Percentiles rank a stretch among this genome's conserved stretches.
Conservation (phyloP, 2,113 vertebrate species). For the Telmatochromis sp. region DNA sequence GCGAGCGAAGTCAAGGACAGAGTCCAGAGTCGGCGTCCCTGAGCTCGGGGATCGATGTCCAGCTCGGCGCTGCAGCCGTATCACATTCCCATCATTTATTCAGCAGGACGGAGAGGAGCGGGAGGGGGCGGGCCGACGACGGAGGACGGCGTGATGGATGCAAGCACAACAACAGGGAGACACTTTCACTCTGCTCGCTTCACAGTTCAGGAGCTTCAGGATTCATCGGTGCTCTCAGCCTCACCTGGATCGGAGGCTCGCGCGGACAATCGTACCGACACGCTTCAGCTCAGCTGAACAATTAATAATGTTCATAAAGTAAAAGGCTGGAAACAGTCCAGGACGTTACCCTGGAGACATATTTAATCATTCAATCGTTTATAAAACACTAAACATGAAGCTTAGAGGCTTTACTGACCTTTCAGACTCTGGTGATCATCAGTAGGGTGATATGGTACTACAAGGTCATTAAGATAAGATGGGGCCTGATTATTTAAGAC, state of each 20-base stretch:
- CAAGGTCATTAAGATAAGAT: background rate
- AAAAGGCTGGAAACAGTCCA: background rate
- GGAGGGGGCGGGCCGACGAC: too few species aligned
- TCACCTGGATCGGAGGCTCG: background rate
- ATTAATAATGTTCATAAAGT: background rate
- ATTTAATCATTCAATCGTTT: background rate
- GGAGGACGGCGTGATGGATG: too few species aligned
- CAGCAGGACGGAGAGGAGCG: too few species aligned
- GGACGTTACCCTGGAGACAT: background rate
- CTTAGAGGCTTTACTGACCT: background rate
- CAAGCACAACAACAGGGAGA: background rate
- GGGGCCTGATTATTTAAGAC: background rate
- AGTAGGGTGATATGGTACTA: accelerated
- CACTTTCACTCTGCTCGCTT: background rate
- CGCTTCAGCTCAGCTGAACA: background rate
- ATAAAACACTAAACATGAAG: background rate
- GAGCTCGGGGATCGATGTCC: too few species aligned
- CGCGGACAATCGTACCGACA: accelerated
- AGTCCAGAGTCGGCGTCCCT: too few species aligned
- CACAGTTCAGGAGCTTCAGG: background rate
- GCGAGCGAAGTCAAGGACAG: too few species aligned
- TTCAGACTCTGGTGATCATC: background rate
- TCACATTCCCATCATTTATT: too few species aligned
- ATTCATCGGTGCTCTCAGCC: accelerated
- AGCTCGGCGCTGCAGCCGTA: too few species aligned